These are phyloP conservation scores for Marasmarcha lunaedactyla DNA, from an alignment of 2,888 invertebrate genomes.

Conservation along the genomic window DNA sequence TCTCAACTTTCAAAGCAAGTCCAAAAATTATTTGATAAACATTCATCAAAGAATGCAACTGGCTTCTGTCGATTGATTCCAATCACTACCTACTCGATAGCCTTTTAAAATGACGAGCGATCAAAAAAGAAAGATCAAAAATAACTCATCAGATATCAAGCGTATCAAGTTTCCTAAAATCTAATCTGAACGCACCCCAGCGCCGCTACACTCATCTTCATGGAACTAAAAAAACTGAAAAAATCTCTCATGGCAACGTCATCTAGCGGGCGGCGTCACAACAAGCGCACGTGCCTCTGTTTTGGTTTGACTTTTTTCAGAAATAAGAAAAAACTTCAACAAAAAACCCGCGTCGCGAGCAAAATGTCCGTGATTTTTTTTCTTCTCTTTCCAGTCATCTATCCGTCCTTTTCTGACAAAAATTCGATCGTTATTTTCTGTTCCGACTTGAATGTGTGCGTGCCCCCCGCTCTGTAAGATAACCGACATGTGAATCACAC, in stretches of 20 bases:
- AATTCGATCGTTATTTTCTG: conserved; percentile 72
- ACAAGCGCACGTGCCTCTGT: conserved; percentile 70
- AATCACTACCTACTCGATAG: no score
- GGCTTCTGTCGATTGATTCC: no score
- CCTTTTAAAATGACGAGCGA: no score
- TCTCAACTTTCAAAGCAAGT: no score
- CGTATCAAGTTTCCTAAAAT: no score
- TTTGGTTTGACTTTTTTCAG: conserved; percentile 66
- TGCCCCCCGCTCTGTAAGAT: conserved; percentile 37
- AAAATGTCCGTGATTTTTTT: conserved; percentile 71
- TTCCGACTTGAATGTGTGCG: conserved; percentile 66
- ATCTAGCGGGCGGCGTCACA: no score
- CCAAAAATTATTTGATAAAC: no score
- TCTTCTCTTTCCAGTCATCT: conserved; percentile 70
- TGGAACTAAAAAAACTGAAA: conserved; percentile 53
- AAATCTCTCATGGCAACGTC: conserved; percentile 46
- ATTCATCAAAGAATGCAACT: no score
- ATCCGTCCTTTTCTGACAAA: conserved; percentile 70
- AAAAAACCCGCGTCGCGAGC: conserved; percentile 64
- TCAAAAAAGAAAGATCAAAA: no score
- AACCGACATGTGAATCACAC: conserved; percentile 27
- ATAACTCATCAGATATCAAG: no score
- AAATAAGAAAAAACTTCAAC: conserved; percentile 58
- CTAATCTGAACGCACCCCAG: conserved; percentile 23
- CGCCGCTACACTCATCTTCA: conserved; percentile 54